Conservation (phyloP, 2,888 invertebrate species). For the Papilio demoleus region DNA sequence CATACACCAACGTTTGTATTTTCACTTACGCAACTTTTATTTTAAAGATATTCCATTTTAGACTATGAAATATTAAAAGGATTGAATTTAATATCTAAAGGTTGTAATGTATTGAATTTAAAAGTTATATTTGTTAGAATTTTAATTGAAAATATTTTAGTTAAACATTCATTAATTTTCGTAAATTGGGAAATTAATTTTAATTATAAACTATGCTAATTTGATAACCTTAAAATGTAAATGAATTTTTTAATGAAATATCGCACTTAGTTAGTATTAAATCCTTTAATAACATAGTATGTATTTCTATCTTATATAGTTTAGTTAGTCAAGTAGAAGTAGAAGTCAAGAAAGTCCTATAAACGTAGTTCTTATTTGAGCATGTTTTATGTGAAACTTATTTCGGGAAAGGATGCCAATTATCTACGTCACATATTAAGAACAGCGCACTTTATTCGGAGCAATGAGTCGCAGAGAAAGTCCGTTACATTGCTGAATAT, state of each 20-base stretch:
- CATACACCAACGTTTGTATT: slow-evolving; percentile 18
- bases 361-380: slow-evolving; percentile 44
- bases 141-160: too few relatives aligned
- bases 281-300: too few relatives aligned
- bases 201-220: too few relatives aligned
- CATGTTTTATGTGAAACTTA: slow-evolving; percentile 63
- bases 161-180: too few relatives aligned
- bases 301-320: not conserved
- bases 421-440: slow-evolving; percentile 80
- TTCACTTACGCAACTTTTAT: slow-evolving; percentile 11
- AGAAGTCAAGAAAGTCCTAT: slow-evolving; percentile 14
- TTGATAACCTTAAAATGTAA: too few relatives aligned
- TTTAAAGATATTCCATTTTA: slow-evolving; percentile 16
- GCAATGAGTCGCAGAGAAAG: slow-evolving; percentile 81
- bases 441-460: slow-evolving; percentile 75
- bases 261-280: too few relatives aligned
- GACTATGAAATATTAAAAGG: not conserved
- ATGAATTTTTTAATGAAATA: too few relatives aligned
- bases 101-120: not conserved
- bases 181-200: too few relatives aligned
- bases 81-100: not conserved
- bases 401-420: slow-evolving; percentile 78
- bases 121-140: not conserved
- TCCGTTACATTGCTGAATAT: slow-evolving; percentile 82
- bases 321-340: not conserved